These are phyloP conservation scores for Diorhabda elongata DNA, from an alignment of 1,140 invertebrate species.

Conservation along the genomic window DNA sequence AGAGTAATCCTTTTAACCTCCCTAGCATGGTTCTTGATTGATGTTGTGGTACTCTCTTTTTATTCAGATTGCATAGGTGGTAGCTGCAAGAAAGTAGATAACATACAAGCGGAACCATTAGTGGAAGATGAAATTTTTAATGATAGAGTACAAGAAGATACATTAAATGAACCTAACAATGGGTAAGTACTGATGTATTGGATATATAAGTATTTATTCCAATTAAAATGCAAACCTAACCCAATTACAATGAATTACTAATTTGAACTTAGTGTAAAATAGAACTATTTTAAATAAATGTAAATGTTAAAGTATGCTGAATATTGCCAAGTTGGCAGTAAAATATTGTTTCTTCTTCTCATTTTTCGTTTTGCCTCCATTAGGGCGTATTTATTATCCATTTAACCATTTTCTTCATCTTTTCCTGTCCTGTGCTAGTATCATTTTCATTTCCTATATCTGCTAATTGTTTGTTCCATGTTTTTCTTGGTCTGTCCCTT, in stretches of 20 bases:
- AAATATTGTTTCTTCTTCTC: too few species aligned
- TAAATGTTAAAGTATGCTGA: too few species aligned
- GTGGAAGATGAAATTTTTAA: constrained; percentile 18
- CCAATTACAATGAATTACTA: neutral
- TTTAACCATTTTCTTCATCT: too few species aligned
- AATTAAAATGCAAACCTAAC: neutral
- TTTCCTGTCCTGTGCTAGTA: too few species aligned
- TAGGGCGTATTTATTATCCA: too few species aligned
- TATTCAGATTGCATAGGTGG: constrained; percentile 87
- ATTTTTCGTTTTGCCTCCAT: too few species aligned
- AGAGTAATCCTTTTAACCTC: constrained; percentile 92
- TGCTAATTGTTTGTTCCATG: too few species aligned
- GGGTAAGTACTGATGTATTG: neutral
- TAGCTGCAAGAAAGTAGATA: constrained; percentile 57
- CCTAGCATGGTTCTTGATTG: constrained; percentile 91
- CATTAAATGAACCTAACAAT: neutral
- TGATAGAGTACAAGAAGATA: constrained; percentile 21
- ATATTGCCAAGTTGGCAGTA: too few species aligned
- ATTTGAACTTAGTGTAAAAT: neutral
- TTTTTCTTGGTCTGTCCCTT: too few species aligned
- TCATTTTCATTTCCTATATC: too few species aligned
- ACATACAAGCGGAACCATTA: constrained; percentile 42
- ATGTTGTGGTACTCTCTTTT: constrained; percentile 86
- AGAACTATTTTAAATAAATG: too few species aligned
- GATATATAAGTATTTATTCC: neutral